phyloP scores from a whole-genome alignment of 2,797 vertebrate genomes.

The Otus scops region DNA sequence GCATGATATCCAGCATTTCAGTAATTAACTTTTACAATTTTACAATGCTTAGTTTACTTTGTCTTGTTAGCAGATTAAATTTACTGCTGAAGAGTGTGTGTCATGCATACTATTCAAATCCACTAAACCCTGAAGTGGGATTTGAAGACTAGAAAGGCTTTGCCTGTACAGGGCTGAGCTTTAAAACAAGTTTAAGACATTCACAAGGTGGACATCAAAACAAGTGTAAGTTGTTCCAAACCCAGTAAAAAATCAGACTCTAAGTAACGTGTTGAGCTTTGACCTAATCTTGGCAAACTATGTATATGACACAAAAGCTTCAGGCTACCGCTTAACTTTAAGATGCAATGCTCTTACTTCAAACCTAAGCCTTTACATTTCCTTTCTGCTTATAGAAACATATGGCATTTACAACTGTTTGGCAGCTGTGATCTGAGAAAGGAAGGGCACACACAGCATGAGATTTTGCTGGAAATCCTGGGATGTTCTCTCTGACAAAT shows the following conservation, averaged over 20 bases:
- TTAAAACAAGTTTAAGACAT: neutral
- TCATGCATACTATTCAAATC: neutral
- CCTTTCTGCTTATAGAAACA: neutral
- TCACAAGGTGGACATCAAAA: neutral
- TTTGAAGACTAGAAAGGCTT: neutral
- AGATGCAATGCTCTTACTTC: neutral
- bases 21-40: neutral
- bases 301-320: neutral
- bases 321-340: neutral
- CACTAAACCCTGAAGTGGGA: neutral
- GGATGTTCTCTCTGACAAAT: slow-evolving; percentile 14
- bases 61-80: neutral
- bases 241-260: neutral
- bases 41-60: neutral
- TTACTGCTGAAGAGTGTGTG: neutral
- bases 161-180: neutral
- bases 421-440: slow-evolving; percentile 38
- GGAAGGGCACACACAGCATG: neutral
- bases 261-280: neutral
- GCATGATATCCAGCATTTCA: neutral
- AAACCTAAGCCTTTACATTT: neutral
- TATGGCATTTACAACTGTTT: slow-evolving; percentile 29
- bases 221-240: neutral
- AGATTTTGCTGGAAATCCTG: slow-evolving; percentile 23
- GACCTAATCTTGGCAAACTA: neutral